Evolutionary conservation across 53 echinoderm and acorn worm genomes (phyloP), one percentile per base, ranked within the genome.

Genomic region (Echinometra lucunter): DNA sequence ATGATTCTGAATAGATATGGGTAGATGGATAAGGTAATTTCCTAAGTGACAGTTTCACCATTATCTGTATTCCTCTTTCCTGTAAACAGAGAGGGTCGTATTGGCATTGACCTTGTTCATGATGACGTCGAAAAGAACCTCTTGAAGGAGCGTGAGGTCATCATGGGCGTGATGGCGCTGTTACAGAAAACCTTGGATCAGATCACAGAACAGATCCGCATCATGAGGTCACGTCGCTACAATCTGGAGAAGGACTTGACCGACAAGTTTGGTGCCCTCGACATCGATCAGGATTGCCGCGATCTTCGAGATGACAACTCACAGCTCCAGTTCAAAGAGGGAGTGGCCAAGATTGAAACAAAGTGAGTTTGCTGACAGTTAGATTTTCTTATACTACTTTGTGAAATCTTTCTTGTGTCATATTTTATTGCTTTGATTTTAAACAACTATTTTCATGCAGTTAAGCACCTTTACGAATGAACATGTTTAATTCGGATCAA

Each of bases 101-200:
- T 95, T 27, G 98, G 95, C 89, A 98, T 98, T 58, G 99, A 98
- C 92, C 96, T 98, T 30, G 99, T 98, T 81, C 98, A 97, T 74
- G 99, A 98, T 82, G 99, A 98, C 44, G 99, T 98, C 10, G 98
- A 98, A 92, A 97, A 95, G 93, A 98, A 98, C 58, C 95, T 98
- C 3, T 96, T 98, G 4, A 98, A 98, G 95, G 98, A 98, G 58
- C 96, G 97, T 0, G 97, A 98, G 90, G 96, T 96, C 32, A 96
- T 98, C 63, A 67, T 91, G 27, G 97, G 99, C 21, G 99, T 98
- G 70, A 98, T 98, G 99, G 96, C 97, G 35, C 97, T 98, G 15
- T 90, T 98, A 17, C 97, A 98, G 93, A 97, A 95, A n/a, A 98
- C 99, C 45, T 91, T 98, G 44, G 99, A 98, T 70, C 98, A 98